These are phyloP conservation scores for Cyprinodon tularosa DNA, from an alignment of 2,113 vertebrate genomes.

Conservation along the genomic window DNA sequence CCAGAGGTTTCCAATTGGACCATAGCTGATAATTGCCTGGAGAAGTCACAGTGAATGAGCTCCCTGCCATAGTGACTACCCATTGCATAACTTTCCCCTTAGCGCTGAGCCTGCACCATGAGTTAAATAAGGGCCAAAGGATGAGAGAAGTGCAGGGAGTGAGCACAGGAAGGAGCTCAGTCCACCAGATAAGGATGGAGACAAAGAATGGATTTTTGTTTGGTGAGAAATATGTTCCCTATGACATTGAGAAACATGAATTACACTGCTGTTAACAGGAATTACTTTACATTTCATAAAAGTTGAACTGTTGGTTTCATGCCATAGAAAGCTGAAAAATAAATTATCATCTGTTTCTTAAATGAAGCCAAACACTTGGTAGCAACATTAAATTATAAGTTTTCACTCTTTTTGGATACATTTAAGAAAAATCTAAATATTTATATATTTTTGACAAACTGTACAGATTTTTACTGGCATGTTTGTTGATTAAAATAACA, in stretches of 20 bases:
- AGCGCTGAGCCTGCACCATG: neutral
- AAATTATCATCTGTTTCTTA: neutral
- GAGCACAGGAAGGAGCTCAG: neutral
- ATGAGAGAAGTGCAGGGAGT: neutral
- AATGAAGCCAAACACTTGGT: no score
- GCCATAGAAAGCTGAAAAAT: neutral
- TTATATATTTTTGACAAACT: no score
- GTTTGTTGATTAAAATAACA: no score
- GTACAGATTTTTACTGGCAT: no score
- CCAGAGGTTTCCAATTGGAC: neutral
- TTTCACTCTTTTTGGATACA: no score
- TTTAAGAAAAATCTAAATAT: no score
- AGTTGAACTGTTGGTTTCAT: neutral
- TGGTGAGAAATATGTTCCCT: neutral
- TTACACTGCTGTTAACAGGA: no score
- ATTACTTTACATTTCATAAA: no score
- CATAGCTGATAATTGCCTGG: neutral
- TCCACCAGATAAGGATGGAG: neutral
- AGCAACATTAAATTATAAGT: no score
- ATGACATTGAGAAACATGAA: neutral
- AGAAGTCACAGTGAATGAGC: conserved; percentile 2
- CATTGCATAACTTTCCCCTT: neutral
- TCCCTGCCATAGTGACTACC: neutral
- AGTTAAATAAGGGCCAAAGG: neutral
- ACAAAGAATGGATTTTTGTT: neutral